Evolutionary conservation across 2,888 invertebrate species (phyloP).

Genomic region (Chrysina gloriosa): DNA sequence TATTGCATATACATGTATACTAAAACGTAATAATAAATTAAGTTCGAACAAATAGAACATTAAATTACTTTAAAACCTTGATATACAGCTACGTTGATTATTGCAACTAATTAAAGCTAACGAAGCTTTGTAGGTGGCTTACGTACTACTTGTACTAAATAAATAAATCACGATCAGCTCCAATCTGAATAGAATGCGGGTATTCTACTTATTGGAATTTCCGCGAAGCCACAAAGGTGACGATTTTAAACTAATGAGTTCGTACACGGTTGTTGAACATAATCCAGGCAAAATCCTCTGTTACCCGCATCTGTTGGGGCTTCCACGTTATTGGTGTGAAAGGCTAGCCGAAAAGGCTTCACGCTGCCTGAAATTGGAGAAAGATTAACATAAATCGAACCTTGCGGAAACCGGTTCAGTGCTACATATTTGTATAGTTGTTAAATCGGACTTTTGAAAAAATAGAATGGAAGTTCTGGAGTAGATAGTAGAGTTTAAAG

Average conservation of each 20-base stretch:
- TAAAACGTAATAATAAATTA: no score
- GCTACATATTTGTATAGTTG: neutral
- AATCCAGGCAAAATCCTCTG: constrained; percentile 85
- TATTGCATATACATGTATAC: no score
- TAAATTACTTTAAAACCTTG: no score
- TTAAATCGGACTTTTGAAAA: neutral
- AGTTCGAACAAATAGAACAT: no score
- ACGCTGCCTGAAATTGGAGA: constrained; percentile 73
- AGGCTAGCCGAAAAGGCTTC: constrained; percentile 82
- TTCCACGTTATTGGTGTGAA: constrained; percentile 83
- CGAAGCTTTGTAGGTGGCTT: neutral
- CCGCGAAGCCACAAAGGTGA: constrained; percentile 17
- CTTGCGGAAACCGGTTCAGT: neutral
- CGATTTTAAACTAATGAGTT: constrained; percentile 62
- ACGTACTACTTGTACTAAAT: neutral
- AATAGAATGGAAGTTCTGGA: neutral
- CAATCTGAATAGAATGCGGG: neutral
- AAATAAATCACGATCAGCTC: neutral
- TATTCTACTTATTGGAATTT: constrained; percentile 4
- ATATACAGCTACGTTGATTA: no score
- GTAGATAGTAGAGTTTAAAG: no score
- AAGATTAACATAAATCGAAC: neutral
- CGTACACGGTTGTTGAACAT: constrained; percentile 87
- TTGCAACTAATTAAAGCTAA: neutral
- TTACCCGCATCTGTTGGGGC: constrained; percentile 81